A percentile compares a stretch with the other conserved stretches of the same genome.
Evolutionary conservation across 2,113 vertebrate genomes (phyloP).

Genomic region (Dipodomys spectabilis): DNA sequence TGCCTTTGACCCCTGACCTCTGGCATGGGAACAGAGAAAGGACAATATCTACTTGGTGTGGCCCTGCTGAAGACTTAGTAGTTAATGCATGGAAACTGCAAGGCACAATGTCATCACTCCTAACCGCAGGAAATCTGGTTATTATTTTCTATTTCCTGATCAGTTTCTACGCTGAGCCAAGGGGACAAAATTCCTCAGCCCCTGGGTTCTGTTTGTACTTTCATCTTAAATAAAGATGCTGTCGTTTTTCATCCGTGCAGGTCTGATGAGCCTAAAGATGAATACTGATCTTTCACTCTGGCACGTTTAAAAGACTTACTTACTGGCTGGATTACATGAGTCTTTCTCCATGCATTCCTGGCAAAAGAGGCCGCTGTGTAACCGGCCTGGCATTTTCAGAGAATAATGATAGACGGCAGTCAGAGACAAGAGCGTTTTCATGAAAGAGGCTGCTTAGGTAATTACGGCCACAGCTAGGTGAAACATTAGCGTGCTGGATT

Average conservation of each 20-base stretch:
- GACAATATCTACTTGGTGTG: too few relatives aligned
- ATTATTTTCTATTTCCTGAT: background rate
- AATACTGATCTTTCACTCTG: background rate
- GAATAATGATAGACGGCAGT: background rate
- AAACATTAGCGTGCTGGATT: conserved; percentile 75
- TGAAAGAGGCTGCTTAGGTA: conserved; percentile 61
- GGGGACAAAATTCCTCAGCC: background rate
- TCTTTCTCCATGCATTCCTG: background rate
- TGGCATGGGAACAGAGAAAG: background rate
- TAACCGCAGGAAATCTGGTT: background rate
- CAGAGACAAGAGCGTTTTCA: background rate
- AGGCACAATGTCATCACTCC: background rate
- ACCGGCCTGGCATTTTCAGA: background rate
- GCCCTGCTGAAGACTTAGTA: fast-evolving
- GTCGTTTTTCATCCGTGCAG: background rate
- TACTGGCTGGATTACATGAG: background rate
- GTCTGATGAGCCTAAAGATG: background rate
- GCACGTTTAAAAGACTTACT: background rate
- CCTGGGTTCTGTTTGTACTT: background rate
- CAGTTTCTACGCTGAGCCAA: background rate
- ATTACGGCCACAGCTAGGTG: conserved; percentile 69
- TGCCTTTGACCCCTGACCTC: background rate
- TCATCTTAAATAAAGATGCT: background rate
- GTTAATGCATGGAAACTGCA: background rate
- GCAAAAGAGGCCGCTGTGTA: background rate